Evolutionary conservation across 37 sponge, comb jelly and placozoan genomes (phyloP).

Genomic region (Aplysina aerophoba): DNA sequence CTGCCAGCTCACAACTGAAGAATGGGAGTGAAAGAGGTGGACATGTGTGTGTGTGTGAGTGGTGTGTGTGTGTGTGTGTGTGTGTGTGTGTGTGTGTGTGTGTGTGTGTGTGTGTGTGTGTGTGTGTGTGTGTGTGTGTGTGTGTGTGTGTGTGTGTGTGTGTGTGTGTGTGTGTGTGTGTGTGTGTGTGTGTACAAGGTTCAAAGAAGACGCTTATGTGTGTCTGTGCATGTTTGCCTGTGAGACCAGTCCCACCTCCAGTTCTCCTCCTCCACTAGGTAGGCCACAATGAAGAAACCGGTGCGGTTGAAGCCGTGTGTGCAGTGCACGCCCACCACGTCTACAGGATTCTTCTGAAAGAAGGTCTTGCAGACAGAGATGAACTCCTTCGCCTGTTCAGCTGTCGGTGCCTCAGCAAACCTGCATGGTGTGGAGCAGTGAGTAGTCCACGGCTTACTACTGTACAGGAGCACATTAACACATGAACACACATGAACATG

Average conservation of each 20-base stretch:
- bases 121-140: conserved; percentile 19
- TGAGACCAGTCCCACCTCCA: conserved; percentile 68
- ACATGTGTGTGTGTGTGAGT: no score
- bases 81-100: not conserved
- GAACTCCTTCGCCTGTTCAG: conserved; percentile 70
- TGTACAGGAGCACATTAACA: no score
- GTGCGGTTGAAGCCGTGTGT: conserved; percentile 99
- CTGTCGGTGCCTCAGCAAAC: conserved; percentile 78
- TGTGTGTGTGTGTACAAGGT: conserved; percentile 5
- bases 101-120: not conserved
- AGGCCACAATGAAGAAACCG: conserved; percentile 86
- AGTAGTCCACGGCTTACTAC: no score
- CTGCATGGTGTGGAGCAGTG: no score
- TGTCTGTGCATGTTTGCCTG: not conserved
- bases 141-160: no score
- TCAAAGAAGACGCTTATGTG: not conserved
- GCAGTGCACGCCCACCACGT: conserved; percentile 93
- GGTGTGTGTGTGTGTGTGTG: not conserved
- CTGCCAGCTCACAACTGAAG: conserved; percentile 73
- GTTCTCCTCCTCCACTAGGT: conserved; percentile 79
- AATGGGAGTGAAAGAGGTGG: not conserved
- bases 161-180: not conserved
- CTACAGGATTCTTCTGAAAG: conserved; percentile 58
- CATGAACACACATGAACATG: no score
- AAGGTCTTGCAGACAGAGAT: conserved; percentile 43